Conservation (phyloP, 2,797 vertebrate genomes). For the Sebastes glaucus region DNA sequence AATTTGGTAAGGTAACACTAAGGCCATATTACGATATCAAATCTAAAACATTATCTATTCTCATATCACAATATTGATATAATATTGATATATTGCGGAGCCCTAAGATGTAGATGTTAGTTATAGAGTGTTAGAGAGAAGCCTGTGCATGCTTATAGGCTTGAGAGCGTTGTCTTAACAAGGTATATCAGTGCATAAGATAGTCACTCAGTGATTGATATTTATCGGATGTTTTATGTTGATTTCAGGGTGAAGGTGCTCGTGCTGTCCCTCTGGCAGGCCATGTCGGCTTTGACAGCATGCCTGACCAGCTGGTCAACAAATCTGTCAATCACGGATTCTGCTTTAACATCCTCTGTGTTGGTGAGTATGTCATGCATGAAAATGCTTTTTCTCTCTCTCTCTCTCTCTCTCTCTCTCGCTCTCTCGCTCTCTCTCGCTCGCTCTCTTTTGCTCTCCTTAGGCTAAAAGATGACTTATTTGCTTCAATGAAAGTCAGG, state of each 20-base stretch:
- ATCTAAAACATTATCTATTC: no score
- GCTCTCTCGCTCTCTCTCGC: slow-evolving; percentile 18
- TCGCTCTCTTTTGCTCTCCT: neutral
- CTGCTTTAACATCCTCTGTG: slow-evolving; percentile 99
- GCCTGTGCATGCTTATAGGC: neutral
- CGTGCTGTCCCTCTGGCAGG: slow-evolving; percentile 93
- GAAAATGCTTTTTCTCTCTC: slow-evolving; percentile 22
- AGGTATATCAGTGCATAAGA: neutral
- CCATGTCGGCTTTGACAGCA: slow-evolving; percentile 98
- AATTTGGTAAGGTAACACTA: no score
- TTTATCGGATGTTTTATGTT: slow-evolving; percentile 11
- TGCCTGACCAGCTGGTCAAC: slow-evolving; percentile 99
- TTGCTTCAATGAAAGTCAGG: slow-evolving; percentile 47
- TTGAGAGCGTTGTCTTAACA: neutral
- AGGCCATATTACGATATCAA: no score
- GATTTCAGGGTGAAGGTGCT: slow-evolving; percentile 89
- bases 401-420: slow-evolving; percentile 16
- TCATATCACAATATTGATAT: no score
- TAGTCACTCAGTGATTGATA: neutral
- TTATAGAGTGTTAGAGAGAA: neutral
- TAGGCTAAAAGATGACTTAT: slow-evolving; percentile 34
- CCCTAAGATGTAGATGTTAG: neutral
- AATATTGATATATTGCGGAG: no score
- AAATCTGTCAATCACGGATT: slow-evolving; percentile 98
- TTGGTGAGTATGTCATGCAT: slow-evolving; percentile 89